Base-by-base conservation (phyloP, 2,888 invertebrate species). In the Macrophya alboannulata region DNA sequence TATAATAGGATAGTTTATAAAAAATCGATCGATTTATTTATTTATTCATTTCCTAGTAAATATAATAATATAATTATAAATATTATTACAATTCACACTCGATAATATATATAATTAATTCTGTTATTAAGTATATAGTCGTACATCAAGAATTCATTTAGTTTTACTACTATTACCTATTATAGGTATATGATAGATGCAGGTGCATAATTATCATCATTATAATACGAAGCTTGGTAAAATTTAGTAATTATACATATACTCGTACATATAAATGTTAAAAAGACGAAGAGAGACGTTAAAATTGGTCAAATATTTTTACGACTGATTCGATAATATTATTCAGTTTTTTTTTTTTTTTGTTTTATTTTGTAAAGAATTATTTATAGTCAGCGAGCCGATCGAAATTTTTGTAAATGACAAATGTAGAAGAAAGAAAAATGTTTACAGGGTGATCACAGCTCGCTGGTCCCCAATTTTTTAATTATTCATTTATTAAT, bases 261-360 rank as follows among this genome's bases (percentile, higher is more conserved):
- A 9, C n/a, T n/a, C n/a, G n/a, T 62, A 62, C 62, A 17, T 62
- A 62, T n/a, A 86, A 84, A 74, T 82, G 85, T 77, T 25, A 77
- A 40, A 77, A 25, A 86, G 84, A 86, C 84, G 84, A 81, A 37
- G 65, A 83, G 12, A 88, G 79, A 88, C 88, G 87, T 85, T 87
- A 86, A 88, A 87, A 89, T 88, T 89, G 89, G 88, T 89, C 87
- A 86, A 85, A 86, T 77, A 37, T 77, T 40, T 25, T 31, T 31
- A 31, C 3, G 1, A 2, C 31, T 31, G 31, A 51, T 31, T 31
- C 25, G 82, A 82, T 72, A 79, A 74, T n/a, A n/a, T 43, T 79
- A 10, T 51, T 84, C 31, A 15, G 45, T 62, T 17, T 21, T 62
- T 1, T 25, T 21, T 31, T 82, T 65, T 15, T 25, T 31, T 17